phyloP scores from a whole-genome alignment of 2,113 vertebrate species.

The Ranitomeya imitator region DNA sequence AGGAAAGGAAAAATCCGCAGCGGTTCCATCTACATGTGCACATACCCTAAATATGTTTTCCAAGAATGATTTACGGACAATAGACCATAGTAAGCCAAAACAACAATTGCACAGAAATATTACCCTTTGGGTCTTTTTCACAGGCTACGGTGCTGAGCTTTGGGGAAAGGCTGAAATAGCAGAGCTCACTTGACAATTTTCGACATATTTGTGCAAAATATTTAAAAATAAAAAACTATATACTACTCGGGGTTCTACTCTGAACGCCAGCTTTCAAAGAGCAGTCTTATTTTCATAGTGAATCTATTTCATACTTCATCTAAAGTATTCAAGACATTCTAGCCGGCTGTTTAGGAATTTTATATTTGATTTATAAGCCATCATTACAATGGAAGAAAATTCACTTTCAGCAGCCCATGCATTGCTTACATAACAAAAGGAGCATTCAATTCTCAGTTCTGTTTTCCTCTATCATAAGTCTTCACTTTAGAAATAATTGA shows the following conservation, averaged over 20 bases:
- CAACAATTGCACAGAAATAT: not conserved
- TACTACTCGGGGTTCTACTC: not conserved
- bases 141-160: not conserved
- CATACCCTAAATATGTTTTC: not conserved
- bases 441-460: not conserved
- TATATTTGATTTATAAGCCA: not conserved
- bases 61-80: not conserved
- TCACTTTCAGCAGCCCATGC: not conserved
- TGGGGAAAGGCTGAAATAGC: not conserved
- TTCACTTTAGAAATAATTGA: not conserved
- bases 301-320: slow-evolving; percentile 2
- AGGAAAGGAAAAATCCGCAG: not conserved
- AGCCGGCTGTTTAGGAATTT: not conserved
- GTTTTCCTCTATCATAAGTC: not conserved
- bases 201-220: not conserved
- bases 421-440: slow-evolving; percentile 1
- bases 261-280: not conserved
- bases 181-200: not conserved
- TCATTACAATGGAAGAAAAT: not conserved
- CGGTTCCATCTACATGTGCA: no score
- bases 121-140: not conserved
- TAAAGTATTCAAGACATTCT: not conserved
- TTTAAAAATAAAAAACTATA: not conserved
- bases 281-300: not conserved
- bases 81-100: not conserved